A percentile compares a stretch with the other conserved stretches of the same genome.
Conservation (phyloP, 2,113 vertebrate species). For the Gymnorhina tibicen region DNA sequence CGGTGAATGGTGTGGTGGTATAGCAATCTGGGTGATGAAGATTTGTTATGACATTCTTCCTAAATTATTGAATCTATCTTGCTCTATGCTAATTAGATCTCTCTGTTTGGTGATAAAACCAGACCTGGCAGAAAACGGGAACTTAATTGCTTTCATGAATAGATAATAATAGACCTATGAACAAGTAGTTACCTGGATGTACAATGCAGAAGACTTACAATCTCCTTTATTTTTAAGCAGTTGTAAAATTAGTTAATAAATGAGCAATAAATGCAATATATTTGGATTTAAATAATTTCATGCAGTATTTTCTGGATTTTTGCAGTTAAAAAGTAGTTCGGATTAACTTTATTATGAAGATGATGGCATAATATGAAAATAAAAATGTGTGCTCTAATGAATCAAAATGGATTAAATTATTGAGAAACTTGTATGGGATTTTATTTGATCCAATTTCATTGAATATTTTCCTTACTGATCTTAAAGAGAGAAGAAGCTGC, state of each 20-base stretch:
- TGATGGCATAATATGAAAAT: neutral
- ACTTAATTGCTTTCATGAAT: constrained; percentile 41
- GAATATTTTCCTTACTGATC: neutral
- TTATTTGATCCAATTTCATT: constrained; percentile 36
- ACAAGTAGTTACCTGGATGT: constrained; percentile 26
- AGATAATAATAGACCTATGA: constrained; percentile 31
- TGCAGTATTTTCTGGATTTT: neutral
- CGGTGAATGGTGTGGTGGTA: neutral
- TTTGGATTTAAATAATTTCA: neutral
- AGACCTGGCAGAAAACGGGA: constrained; percentile 33
- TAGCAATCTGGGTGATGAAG: neutral
- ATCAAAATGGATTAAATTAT: constrained; percentile 26
- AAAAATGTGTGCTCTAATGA: neutral
- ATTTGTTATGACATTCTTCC: constrained; percentile 23
- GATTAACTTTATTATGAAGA: neutral
- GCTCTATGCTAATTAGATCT: constrained; percentile 28
- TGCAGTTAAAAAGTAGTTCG: neutral
- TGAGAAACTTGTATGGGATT: neutral
- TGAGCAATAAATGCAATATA: neutral
- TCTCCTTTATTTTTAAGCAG: neutral
- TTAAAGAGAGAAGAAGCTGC: neutral
- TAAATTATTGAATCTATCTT: constrained; percentile 31
- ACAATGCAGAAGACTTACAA: neutral
- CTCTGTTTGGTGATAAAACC: constrained; percentile 26
- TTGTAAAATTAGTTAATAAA: constrained; percentile 1